A percentile compares a stretch with the other conserved stretches of the same genome.
These are phyloP conservation scores for Cheilosia vernalis DNA, from an alignment of 2,888 invertebrate species.

Conservation along the genomic window DNA sequence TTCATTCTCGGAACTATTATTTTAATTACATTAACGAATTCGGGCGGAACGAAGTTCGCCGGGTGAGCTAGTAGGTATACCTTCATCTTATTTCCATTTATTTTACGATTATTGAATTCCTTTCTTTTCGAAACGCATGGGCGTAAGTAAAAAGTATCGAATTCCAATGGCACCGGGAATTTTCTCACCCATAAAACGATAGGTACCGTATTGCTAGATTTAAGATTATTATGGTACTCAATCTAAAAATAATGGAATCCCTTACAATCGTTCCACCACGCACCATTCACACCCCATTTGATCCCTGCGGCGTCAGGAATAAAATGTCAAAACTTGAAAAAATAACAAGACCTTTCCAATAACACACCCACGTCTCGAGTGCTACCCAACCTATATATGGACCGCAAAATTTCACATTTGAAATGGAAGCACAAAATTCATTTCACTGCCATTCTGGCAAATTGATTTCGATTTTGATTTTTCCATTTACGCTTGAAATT, in stretches of 20 bases:
- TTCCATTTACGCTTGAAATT: constrained; percentile 70
- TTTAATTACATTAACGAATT: too few species aligned
- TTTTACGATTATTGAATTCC: constrained; percentile 26
- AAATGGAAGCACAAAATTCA: constrained; percentile 61
- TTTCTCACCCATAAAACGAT: constrained; percentile 51
- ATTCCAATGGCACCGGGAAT: constrained; percentile 30
- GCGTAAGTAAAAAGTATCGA: constrained; percentile 33
- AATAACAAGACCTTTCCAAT: constrained; percentile 17
- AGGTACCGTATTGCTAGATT: constrained; percentile 56
- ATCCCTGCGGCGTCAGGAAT: background rate
- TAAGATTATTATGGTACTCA: constrained; percentile 51
- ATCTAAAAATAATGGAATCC: constrained; percentile 52
- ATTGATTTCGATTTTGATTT: constrained; percentile 74
- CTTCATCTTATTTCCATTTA: constrained; percentile 18
- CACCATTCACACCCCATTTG: constrained; percentile 14
- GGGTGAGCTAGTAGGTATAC: too few species aligned
- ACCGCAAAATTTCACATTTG: constrained; percentile 49
- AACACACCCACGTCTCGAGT: constrained; percentile 5
- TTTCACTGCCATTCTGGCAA: constrained; percentile 62
- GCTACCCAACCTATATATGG: background rate
- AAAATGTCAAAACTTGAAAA: constrained; percentile 4
- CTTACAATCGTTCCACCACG: background rate
- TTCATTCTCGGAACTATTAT: too few species aligned
- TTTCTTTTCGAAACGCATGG: background rate
- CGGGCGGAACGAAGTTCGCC: too few species aligned